phyloP scores from a whole-genome alignment of 1,140 invertebrate genomes.

The Leptoteleia sp. region DNA sequence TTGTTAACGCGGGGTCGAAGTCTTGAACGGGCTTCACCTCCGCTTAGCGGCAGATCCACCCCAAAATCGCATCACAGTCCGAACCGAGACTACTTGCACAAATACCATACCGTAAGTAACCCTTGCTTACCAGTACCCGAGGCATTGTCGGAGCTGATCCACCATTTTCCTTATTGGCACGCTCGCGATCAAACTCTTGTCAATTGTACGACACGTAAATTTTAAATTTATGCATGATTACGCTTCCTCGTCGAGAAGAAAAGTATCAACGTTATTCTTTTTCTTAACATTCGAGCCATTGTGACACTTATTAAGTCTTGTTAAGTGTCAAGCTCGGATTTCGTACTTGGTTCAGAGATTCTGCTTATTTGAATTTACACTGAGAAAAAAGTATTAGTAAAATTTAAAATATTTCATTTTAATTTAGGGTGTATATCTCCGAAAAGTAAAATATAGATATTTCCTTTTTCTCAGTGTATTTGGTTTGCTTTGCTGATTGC shows the following conservation, averaged over 20 bases:
- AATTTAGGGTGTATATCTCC: no score
- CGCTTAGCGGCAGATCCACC: slow-evolving; percentile 89
- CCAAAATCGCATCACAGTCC: slow-evolving; percentile 89
- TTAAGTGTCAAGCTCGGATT: not conserved
- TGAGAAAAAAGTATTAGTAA: no score
- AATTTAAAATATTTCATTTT: no score
- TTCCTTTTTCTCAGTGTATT: no score
- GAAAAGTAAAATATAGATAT: no score
- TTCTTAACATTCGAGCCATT: no score
- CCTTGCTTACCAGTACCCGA: slow-evolving; percentile 26
- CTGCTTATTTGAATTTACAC: no score
- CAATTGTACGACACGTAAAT: not conserved
- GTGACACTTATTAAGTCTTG: no score
- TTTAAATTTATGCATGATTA: slow-evolving; percentile 30
- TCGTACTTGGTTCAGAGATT: no score
- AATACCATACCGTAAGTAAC: slow-evolving; percentile 89
- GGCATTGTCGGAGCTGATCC: slow-evolving; percentile 58
- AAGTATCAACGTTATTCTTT: not conserved
- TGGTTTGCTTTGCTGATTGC: slow-evolving; percentile 12
- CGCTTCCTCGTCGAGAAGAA: slow-evolving; percentile 22
- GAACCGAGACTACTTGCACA: slow-evolving; percentile 89
- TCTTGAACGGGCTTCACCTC: slow-evolving; percentile 88
- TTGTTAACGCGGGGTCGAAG: slow-evolving; percentile 88
- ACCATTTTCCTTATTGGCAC: slow-evolving; percentile 12
- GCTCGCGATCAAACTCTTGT: slow-evolving; percentile 14